Evolutionary conservation across 2,888 invertebrate species (phyloP).

Genomic region (Patella caerulea): DNA sequence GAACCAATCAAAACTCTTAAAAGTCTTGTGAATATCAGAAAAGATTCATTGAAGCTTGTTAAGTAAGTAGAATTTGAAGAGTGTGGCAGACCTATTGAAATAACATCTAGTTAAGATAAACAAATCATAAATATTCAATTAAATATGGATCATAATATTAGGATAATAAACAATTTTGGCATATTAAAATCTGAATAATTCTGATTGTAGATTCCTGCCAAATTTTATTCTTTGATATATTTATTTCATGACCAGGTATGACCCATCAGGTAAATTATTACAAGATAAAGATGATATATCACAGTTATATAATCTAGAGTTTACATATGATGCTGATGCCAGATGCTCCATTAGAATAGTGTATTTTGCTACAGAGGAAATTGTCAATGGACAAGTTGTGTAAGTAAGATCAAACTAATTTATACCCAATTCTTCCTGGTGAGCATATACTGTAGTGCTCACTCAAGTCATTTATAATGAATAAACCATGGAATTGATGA

Average conservation of each 20-base stretch:
- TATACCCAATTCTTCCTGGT: no score
- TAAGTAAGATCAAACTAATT: constrained; percentile 74
- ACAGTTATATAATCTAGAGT: constrained; percentile 90
- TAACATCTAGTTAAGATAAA: no score
- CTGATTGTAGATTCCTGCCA: no score
- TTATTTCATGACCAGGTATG: not conserved
- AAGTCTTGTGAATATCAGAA: constrained; percentile 95
- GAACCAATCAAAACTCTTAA: constrained; percentile 97
- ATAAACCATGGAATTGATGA: no score
- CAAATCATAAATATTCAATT: no score
- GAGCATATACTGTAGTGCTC: no score
- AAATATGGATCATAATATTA: no score
- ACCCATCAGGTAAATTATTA: constrained; percentile 38
- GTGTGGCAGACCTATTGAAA: no score
- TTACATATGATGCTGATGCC: constrained; percentile 96
- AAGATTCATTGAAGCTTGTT: constrained; percentile 94
- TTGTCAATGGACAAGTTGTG: constrained; percentile 87
- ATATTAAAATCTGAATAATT: no score
- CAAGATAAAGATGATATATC: constrained; percentile 37
- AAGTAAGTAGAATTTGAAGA: constrained; percentile 72
- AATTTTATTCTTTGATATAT: not conserved
- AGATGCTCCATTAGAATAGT: constrained; percentile 94
- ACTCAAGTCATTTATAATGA: no score
- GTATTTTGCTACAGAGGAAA: constrained; percentile 95
- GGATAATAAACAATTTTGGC: no score